A percentile compares a stretch with the other conserved stretches of the same genome.
Evolutionary conservation across 1,140 invertebrate genomes (phyloP).

Genomic region (Neodiprion pinetum): DNA sequence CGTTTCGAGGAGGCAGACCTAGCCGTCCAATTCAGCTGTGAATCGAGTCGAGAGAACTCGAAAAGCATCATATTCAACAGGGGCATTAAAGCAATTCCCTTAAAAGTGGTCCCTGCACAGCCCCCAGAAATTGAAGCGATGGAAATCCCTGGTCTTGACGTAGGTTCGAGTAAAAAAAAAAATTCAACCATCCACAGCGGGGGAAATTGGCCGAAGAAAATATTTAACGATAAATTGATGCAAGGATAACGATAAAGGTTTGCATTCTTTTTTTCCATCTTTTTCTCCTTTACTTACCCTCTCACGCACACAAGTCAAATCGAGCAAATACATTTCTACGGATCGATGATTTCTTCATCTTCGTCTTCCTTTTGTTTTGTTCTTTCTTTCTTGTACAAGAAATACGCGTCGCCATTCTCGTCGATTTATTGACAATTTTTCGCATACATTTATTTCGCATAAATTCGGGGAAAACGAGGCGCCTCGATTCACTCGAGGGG

Average conservation of each 20-base stretch:
- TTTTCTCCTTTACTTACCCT: too few species aligned
- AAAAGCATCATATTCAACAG: not conserved
- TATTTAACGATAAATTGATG: not conserved
- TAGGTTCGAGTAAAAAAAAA: not conserved
- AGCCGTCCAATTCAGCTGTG: not conserved
- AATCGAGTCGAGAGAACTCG: not conserved
- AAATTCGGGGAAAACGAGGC: not conserved
- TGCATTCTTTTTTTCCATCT: too few species aligned
- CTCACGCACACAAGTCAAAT: too few species aligned
- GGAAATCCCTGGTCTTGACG: not conserved
- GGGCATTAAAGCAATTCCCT: not conserved
- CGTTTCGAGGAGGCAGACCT: too few species aligned
- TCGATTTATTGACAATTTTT: not conserved
- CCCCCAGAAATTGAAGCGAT: slow-evolving; percentile 1
- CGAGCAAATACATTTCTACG: too few species aligned
- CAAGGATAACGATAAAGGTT: too few species aligned
- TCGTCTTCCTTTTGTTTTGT: too few species aligned
- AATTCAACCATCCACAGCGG: not conserved
- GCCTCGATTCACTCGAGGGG: not conserved
- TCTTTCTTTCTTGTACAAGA: not conserved
- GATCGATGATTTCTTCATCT: not conserved
- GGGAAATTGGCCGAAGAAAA: slow-evolving; percentile 1
- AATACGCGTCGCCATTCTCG: not conserved
- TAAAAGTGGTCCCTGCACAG: not conserved
- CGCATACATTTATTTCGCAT: not conserved